Evolutionary conservation across 2,888 invertebrate species (phyloP).

Genomic region (Meteorus cinctellus): DNA sequence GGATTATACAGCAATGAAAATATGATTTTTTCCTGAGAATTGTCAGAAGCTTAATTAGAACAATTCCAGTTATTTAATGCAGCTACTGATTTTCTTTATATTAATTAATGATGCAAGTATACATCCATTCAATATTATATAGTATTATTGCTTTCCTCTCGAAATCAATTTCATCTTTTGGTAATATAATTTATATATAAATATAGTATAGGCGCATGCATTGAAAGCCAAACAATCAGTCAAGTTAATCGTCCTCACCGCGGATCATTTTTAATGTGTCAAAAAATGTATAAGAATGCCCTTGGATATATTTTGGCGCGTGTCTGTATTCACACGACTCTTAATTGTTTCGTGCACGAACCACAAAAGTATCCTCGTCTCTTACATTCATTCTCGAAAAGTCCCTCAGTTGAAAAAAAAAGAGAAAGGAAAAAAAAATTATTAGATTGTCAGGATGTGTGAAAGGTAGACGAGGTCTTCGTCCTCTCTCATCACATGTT

Average conservation of each 20-base stretch:
- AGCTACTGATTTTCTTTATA: neutral
- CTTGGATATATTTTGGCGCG: conserved; percentile 3
- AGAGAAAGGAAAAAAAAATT: neutral
- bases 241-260: conserved; percentile 31
- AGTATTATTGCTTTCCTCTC: neutral
- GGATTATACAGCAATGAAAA: no score
- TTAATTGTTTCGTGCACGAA: conserved; percentile 39
- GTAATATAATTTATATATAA: conserved; percentile 1
- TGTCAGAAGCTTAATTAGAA: neutral
- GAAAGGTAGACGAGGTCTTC: neutral
- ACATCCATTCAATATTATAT: neutral
- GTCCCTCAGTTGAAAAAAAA: neutral
- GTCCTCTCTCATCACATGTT: conserved; percentile 2
- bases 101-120: neutral
- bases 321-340: conserved; percentile 24
- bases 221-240: conserved; percentile 33
- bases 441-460: neutral
- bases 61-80: neutral
- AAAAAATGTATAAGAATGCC: conserved; percentile 24
- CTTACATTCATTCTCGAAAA: neutral
- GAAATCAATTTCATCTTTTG: conserved; percentile 4
- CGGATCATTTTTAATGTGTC: conserved; percentile 34
- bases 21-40: no score
- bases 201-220: neutral
- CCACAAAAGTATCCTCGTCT: neutral